phyloP scores from a whole-genome alignment of 2,113 vertebrate genomes.

The Cheilinus undulatus region DNA sequence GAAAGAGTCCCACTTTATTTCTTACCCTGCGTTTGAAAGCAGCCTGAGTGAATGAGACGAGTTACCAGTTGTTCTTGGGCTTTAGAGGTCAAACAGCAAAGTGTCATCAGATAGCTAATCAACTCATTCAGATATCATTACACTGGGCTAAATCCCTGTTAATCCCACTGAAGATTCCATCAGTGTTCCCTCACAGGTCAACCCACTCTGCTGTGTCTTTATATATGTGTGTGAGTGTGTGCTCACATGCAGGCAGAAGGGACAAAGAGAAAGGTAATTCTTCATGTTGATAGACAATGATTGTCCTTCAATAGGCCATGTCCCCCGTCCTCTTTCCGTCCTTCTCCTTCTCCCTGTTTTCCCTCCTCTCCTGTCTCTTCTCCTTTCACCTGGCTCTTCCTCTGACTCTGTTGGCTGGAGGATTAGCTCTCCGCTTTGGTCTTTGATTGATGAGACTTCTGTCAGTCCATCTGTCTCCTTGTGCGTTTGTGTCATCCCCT shows the following conservation, averaged over 20 bases:
- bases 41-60: conserved; percentile 28
- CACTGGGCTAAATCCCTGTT: conserved; percentile 79
- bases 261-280: conserved; percentile 74
- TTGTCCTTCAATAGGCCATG: conserved; percentile 77
- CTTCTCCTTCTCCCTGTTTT: conserved; percentile 43
- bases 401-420: conserved; percentile 20
- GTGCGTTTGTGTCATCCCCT: conserved; percentile 23
- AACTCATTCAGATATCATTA: conserved; percentile 81
- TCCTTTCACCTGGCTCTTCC: conserved; percentile 25
- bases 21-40: conserved; percentile 27
- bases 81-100: conserved; percentile 75
- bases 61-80: conserved; percentile 65
- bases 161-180: conserved; percentile 80
- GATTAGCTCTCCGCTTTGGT: conserved; percentile 49
- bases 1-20: conserved; percentile 15
- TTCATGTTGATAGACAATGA: conserved; percentile 81
- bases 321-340: conserved; percentile 55
- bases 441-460: conserved; percentile 58
- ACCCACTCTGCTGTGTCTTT: conserved; percentile 45
- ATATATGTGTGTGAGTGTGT: conserved; percentile 48
- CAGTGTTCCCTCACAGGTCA: conserved; percentile 73
- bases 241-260: conserved; percentile 40
- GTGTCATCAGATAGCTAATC: conserved; percentile 81
- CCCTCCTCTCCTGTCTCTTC: conserved; percentile 18
- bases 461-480: conserved; percentile 33